Percentiles rank a stretch among this genome's conserved stretches.
These are phyloP conservation scores for Xenopus borealis DNA, from an alignment of 2,113 vertebrate species.

Conservation along the genomic window DNA sequence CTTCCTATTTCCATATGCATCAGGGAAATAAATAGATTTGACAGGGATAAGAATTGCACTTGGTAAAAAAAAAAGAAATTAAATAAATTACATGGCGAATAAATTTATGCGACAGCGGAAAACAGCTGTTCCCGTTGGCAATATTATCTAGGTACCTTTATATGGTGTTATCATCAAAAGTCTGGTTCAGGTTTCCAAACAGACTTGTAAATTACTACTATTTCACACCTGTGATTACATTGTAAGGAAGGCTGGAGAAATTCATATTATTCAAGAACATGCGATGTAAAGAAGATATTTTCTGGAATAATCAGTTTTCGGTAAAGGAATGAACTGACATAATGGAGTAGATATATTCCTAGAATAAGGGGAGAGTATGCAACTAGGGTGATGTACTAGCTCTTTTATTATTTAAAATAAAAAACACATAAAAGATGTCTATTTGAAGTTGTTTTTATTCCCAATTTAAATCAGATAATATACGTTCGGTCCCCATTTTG, in stretches of 20 bases:
- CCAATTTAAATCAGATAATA: too few species aligned
- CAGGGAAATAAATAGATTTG: constrained; percentile 43
- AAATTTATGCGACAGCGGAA: constrained; percentile 7
- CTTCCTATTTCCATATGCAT: constrained; percentile 45
- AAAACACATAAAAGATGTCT: too few species aligned
- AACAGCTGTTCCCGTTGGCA: constrained; percentile 35
- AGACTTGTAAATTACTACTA: constrained; percentile 1
- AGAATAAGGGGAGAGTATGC: too few species aligned
- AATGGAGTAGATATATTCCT: too few species aligned
- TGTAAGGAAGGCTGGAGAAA: neutral
- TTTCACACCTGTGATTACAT: constrained; percentile 8
- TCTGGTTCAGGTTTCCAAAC: constrained; percentile 3
- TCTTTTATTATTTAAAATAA: too few species aligned
- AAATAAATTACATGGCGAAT: constrained; percentile 21
- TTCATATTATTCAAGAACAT: neutral
- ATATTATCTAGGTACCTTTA: constrained; percentile 29
- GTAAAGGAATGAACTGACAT: too few species aligned
- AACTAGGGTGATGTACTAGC: too few species aligned
- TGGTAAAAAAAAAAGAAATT: constrained; percentile 8
- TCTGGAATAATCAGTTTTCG: too few species aligned
- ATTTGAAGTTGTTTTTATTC: too few species aligned
- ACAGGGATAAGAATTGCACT: constrained; percentile 29
- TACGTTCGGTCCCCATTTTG: too few species aligned
- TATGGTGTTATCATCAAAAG: constrained; percentile 20
- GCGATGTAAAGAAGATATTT: too few species aligned